Conservation (phyloP, 2,797 vertebrate species). For the Anolis apletophallus region DNA sequence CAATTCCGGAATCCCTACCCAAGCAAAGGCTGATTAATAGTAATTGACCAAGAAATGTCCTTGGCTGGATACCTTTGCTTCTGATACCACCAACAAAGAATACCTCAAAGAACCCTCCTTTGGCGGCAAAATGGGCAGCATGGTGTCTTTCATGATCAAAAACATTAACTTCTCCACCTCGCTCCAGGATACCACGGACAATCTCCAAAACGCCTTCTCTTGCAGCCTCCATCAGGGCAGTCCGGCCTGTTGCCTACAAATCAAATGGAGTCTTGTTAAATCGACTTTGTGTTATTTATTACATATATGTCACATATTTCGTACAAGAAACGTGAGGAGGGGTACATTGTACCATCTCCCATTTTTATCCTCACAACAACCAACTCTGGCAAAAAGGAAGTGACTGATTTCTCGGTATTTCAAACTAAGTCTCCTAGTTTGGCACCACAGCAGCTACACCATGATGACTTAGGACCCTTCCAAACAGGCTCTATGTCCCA, state of each 20-base stretch:
- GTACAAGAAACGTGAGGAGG: background rate
- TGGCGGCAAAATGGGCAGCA: slow-evolving; percentile 91
- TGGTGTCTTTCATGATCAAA: slow-evolving; percentile 81
- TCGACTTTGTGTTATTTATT: background rate
- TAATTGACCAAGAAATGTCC: slow-evolving; percentile 18
- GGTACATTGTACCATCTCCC: background rate
- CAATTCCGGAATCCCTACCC: slow-evolving; percentile 11
- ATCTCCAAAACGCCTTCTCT: slow-evolving; percentile 82
- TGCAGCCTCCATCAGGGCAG: slow-evolving; percentile 89
- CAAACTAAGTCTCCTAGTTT: background rate
- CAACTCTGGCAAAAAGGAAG: background rate
- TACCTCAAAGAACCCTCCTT: slow-evolving; percentile 92
- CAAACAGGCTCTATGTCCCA: too few relatives aligned
- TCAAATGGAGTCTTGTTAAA: background rate
- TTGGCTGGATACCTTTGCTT: slow-evolving; percentile 26
- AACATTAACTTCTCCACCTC: slow-evolving; percentile 83
- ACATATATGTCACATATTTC: background rate
- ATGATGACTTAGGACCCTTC: background rate
- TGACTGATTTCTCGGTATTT: background rate
- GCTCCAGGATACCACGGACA: slow-evolving; percentile 84
- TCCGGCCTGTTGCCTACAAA: slow-evolving; percentile 86
- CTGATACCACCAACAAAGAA: background rate
- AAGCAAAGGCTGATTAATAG: slow-evolving; percentile 20
- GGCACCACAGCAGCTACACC: background rate
- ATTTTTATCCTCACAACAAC: background rate